Evolutionary conservation across 2,888 invertebrate genomes (phyloP).

Genomic region (Hylaea fasciaria): DNA sequence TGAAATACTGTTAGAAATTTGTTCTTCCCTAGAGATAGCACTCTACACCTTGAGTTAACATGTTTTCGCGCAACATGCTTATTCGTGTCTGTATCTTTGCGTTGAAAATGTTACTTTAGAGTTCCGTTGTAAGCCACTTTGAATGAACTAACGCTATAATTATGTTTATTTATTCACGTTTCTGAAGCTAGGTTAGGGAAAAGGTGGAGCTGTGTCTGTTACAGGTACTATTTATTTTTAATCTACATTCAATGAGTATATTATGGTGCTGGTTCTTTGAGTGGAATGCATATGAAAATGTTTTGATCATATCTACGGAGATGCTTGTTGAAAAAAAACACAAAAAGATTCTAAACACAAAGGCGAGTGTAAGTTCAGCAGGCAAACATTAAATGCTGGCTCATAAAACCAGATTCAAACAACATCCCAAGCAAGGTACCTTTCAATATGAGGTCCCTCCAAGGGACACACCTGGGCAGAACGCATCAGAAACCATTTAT

Average conservation of each 20-base stretch:
- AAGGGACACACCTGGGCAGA: slow-evolving; percentile 36
- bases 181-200: not conserved
- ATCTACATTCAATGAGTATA: not conserved
- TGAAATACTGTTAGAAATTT: slow-evolving; percentile 39
- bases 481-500: slow-evolving; percentile 40
- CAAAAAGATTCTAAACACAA: not conserved
- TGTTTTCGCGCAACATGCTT: slow-evolving; percentile 17
- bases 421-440: slow-evolving; percentile 17
- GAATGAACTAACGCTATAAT: slow-evolving; percentile 1
- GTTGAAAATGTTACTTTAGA: slow-evolving; percentile 20
- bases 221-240: not conserved
- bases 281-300: no score
- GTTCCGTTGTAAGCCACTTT: not conserved
- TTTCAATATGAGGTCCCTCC: slow-evolving; percentile 29
- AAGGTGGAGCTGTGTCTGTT: not conserved
- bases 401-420: slow-evolving; percentile 29
- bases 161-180: no score
- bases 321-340: no score
- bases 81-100: slow-evolving; percentile 28
- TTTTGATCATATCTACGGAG: no score
- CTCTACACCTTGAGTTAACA: slow-evolving; percentile 28
- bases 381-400: slow-evolving; percentile 15
- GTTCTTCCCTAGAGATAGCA: slow-evolving; percentile 35
- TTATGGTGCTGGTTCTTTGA: not conserved
- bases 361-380: not conserved